These are phyloP conservation scores for Rousettus leschenaultii DNA, from an alignment of 2,113 vertebrate genomes.

Conservation along the genomic window DNA sequence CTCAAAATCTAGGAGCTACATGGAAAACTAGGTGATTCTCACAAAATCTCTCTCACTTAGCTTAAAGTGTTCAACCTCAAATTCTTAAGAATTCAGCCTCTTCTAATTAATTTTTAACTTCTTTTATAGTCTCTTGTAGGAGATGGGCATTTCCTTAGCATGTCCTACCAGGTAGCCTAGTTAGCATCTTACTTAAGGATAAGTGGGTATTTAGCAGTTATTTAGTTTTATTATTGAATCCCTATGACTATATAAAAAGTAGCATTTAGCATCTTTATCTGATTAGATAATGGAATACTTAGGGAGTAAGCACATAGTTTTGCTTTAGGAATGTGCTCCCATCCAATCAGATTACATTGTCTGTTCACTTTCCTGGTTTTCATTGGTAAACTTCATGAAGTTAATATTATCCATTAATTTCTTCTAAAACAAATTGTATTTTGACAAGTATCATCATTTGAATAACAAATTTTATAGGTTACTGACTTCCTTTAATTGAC, in stretches of 20 bases:
- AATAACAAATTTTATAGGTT: background rate
- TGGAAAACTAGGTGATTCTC: background rate
- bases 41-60: background rate
- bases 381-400: background rate
- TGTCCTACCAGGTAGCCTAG: background rate
- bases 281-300: background rate
- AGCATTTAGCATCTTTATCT: background rate
- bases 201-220: background rate
- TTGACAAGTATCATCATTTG: background rate
- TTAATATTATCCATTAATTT: background rate
- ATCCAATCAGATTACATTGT: background rate
- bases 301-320: background rate
- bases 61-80: background rate
- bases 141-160: background rate
- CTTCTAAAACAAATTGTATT: slow-evolving; percentile 10
- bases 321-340: background rate
- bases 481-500: background rate
- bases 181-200: background rate
- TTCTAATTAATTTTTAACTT: background rate
- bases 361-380: background rate
- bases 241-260: background rate
- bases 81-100: background rate
- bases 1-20: background rate
- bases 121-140: background rate
- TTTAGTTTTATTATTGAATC: background rate